phyloP scores from a whole-genome alignment of 2,888 invertebrate genomes.

The Nowickia ferox region DNA sequence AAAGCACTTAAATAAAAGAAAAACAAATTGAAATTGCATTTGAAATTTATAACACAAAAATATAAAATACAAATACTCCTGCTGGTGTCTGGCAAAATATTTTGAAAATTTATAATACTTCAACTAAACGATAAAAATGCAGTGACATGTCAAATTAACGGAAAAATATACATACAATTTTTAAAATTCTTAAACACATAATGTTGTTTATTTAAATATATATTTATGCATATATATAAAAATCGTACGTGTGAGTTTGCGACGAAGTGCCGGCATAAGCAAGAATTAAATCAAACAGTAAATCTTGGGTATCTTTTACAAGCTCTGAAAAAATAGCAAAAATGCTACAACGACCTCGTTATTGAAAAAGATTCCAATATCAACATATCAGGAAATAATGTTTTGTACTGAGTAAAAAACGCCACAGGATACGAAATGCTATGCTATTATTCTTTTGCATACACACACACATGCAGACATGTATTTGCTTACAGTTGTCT shows the following conservation, averaged over 20 bases:
- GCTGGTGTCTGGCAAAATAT: slow-evolving; percentile 47
- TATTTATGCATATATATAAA: not conserved
- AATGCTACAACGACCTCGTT: slow-evolving; percentile 25
- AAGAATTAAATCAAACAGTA: slow-evolving; percentile 53
- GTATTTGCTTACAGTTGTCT: not conserved
- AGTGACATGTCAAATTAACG: slow-evolving; percentile 27
- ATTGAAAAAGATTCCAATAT: slow-evolving; percentile 52
- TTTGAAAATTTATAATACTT: slow-evolving; percentile 47
- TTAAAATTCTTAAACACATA: not conserved
- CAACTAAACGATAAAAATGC: slow-evolving; percentile 35
- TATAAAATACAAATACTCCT: slow-evolving; percentile 44
- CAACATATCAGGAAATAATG: slow-evolving; percentile 30
- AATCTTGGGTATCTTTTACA: slow-evolving; percentile 35
- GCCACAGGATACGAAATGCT: slow-evolving; percentile 44
- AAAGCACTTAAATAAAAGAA: slow-evolving; percentile 40
- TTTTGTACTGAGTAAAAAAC: slow-evolving; percentile 44
- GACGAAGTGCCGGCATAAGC: not conserved
- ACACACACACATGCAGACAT: not conserved
- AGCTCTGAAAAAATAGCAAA: not conserved
- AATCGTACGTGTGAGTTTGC: not conserved
- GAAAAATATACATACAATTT: not conserved
- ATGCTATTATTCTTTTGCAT: slow-evolving; percentile 41
- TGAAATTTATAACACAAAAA: slow-evolving; percentile 53
- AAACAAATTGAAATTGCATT: slow-evolving; percentile 54
- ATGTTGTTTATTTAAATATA: not conserved